Percentiles rank a stretch among this genome's conserved stretches.
phyloP scores from a whole-genome alignment of 1,140 invertebrate genomes.

The Portunus trituberculatus region DNA sequence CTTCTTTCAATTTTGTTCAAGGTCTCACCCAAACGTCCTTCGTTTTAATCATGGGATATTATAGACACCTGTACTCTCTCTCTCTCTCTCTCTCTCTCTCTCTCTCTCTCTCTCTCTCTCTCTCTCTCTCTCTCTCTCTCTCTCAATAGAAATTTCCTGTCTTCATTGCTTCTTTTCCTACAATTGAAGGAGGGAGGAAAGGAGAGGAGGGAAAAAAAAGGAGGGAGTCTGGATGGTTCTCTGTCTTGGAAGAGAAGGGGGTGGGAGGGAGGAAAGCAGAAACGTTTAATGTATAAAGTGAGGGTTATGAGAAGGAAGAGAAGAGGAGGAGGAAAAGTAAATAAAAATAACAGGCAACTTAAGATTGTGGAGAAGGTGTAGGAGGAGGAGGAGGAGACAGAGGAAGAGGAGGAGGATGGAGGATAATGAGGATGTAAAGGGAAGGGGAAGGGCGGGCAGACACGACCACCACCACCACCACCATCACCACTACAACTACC shows the following conservation, averaged over 20 bases:
- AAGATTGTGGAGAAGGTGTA: too few relatives aligned
- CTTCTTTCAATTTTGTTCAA: not conserved
- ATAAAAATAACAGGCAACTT: too few relatives aligned
- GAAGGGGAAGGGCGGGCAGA: too few relatives aligned
- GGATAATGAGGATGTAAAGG: too few relatives aligned
- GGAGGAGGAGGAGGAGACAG: too few relatives aligned
- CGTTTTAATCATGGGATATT: too few relatives aligned
- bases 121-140: not conserved
- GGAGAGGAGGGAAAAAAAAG: not conserved
- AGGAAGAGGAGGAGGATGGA: too few relatives aligned
- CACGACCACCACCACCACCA: too few relatives aligned
- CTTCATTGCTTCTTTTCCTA: not conserved
- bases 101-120: not conserved
- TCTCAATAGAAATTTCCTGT: not conserved
- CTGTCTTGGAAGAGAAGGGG: not conserved
- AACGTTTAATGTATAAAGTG: not conserved
- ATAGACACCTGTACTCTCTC: too few relatives aligned
- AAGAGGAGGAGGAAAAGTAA: too few relatives aligned
- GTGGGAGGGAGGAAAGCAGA: not conserved
- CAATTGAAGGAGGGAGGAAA: not conserved
- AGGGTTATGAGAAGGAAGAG: too few relatives aligned
- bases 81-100: not conserved
- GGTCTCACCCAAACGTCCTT: not conserved
- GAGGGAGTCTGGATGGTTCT: not conserved
- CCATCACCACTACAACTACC: too few relatives aligned